Percentiles rank a stretch among this genome's conserved stretches.
Conservation (phyloP, 2,113 vertebrate species). For the Mirza zaza region DNA sequence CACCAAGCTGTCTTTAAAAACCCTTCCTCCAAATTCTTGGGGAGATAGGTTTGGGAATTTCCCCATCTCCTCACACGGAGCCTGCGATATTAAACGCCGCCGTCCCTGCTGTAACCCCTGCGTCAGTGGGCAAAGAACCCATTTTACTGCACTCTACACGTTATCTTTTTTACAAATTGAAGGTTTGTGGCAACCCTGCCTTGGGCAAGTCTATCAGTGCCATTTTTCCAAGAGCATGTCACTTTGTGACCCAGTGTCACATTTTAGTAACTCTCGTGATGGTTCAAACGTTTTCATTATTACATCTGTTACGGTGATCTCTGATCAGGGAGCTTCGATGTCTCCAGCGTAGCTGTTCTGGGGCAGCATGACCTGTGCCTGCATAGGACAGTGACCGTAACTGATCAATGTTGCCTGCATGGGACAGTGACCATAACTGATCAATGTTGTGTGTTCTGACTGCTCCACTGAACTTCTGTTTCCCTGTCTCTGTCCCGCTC, state of each 20-base stretch:
- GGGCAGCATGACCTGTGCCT: not conserved
- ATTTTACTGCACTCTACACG: not conserved
- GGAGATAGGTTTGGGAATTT: too few relatives aligned
- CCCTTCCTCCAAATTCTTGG: too few relatives aligned
- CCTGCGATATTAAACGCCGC: too few relatives aligned
- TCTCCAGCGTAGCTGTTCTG: not conserved
- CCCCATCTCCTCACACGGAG: too few relatives aligned
- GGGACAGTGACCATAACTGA: not conserved
- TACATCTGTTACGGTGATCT: not conserved
- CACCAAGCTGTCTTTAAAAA: too few relatives aligned
- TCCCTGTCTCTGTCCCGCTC: not conserved
- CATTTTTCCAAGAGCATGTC: not conserved
- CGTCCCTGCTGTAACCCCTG: too few relatives aligned
- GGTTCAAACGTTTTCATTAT: not conserved
- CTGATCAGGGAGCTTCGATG: not conserved
- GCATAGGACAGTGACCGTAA: too few relatives aligned
- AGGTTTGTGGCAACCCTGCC: too few relatives aligned
- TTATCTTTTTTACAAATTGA: too few relatives aligned
- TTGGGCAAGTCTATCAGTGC: too few relatives aligned
- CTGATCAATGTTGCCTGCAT: too few relatives aligned
- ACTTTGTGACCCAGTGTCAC: not conserved
- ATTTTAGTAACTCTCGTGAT: not conserved
- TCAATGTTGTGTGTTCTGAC: not conserved
- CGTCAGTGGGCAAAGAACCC: too few relatives aligned
- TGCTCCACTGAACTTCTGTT: not conserved